phyloP scores from a whole-genome alignment of 2,888 invertebrate genomes.

The Empis stercorea region DNA sequence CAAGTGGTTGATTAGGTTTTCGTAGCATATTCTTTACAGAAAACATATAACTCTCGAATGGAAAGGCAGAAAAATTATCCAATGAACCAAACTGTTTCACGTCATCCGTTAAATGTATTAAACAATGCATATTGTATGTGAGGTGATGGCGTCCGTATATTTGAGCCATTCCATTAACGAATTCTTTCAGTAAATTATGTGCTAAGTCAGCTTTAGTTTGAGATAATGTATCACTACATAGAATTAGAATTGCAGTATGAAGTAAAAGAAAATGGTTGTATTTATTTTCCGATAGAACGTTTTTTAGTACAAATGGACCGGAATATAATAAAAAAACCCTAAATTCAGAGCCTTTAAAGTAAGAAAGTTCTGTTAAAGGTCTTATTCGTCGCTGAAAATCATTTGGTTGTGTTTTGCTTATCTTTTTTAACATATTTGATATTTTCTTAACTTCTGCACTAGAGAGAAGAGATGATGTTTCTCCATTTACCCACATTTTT shows the following conservation, averaged over 20 bases:
- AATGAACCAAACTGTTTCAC: conserved; percentile 13
- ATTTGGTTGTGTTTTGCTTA: too few relatives aligned
- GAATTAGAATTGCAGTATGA: conserved; percentile 14
- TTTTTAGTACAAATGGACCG: conserved; percentile 15
- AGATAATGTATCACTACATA: conserved; percentile 10
- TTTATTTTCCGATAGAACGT: conserved; percentile 8
- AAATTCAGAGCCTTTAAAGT: conserved; percentile 15
- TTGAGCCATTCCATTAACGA: conserved; percentile 11
- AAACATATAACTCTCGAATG: conserved; percentile 14
- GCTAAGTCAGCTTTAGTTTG: conserved; percentile 12
- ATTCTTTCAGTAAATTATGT: conserved; percentile 13
- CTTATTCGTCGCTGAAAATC: too few relatives aligned
- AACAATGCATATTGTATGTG: conserved; percentile 16
- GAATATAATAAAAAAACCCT: conserved; percentile 13
- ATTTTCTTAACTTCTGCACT: too few relatives aligned
- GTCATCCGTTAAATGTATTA: conserved; percentile 15
- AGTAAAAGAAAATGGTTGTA: conserved; percentile 15
- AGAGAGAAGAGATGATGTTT: too few relatives aligned
- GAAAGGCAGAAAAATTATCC: conserved; percentile 16
- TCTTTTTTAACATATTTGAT: too few relatives aligned
- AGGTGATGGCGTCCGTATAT: conserved; percentile 15
- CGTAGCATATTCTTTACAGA: background rate
- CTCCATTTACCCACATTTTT: too few relatives aligned
- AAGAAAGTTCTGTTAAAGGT: too few relatives aligned
- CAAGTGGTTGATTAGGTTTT: conserved; percentile 11